Base-by-base conservation (phyloP, 2,797 vertebrate species). In the Vireo griseus region DNA sequence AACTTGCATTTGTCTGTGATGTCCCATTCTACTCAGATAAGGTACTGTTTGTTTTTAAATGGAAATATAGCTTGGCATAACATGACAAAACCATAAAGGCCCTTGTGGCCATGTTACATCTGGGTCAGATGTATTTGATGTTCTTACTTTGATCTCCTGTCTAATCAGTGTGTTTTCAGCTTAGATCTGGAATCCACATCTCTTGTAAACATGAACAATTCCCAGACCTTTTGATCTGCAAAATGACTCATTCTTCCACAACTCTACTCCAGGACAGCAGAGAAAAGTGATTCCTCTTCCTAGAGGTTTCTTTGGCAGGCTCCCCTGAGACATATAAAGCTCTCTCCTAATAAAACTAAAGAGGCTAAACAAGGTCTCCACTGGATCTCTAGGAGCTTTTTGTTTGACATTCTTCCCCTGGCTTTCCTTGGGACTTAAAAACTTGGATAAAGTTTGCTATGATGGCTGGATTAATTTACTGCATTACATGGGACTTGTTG, bases 131-230 rank as follows among this genome's bases (percentile, higher is more conserved):
- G 85, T 94, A 97, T 97, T 96, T 97, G 97, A 98, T 98, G 96
- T 97, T 98, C 90, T 95, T 88, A 44, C 98, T 98, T 98, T 98
- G 98, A 98, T 98, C 97, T 97, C 62, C 55, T 75, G 96, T 97
- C 92, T 97, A 98, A 97, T 94, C 92, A 74, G 83, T 94, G 79
- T 93, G 94, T 95, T 95, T 95, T 94, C 86, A 96, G 93, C 97
- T 98, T 97, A 98, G 97, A 97, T 98, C 97, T 98, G 89, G 71
- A 85, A 86, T 97, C 93, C 93, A 96, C 50, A 22, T 98, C 95
- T 97, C 96, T 90, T 97, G 98, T 97, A 97, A 98, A 96, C 96
- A 96, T 93, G 97, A 95, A 90, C 85, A 83, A 79, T 96, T 93
- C 95, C 95, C 87, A 95, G 92, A 79, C 87, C 93, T 98, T 98